Conservation (phyloP, 1,140 invertebrate genomes). For the Pseudomyrmex pallidus region DNA sequence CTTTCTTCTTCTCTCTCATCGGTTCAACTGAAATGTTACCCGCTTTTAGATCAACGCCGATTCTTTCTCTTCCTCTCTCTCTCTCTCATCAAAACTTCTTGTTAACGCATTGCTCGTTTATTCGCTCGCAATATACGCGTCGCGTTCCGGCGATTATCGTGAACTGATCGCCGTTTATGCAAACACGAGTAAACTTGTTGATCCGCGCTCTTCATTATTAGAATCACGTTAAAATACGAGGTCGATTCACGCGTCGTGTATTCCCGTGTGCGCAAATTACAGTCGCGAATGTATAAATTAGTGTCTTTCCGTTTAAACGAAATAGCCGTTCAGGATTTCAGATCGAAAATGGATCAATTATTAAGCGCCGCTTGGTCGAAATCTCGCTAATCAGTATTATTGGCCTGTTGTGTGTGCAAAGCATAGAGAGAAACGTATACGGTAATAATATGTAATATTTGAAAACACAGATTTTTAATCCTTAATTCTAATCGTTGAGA, state of each 20-base stretch:
- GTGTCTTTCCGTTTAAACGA: constrained; percentile 10
- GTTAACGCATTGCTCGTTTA: not conserved
- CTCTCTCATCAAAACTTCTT: not conserved
- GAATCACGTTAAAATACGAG: constrained; percentile 21
- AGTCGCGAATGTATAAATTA: constrained; percentile 25
- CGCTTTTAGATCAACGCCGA: constrained; percentile 15
- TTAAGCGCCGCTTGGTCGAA: constrained; percentile 17
- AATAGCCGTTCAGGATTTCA: not conserved
- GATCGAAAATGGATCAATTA: constrained; percentile 24
- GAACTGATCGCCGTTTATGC: not conserved
- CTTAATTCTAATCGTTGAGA: constrained; percentile 14
- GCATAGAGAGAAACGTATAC: too few relatives aligned
- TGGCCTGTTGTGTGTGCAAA: not conserved
- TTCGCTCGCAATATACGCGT: not conserved
- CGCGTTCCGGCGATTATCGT: not conserved
- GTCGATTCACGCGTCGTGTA: not conserved
- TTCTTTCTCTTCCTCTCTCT: not conserved
- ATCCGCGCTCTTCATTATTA: constrained; percentile 5
- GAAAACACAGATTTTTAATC: not conserved
- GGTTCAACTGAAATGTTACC: not conserved
- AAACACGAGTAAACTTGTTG: constrained; percentile 14
- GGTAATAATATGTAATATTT: not conserved
- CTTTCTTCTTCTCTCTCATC: too few relatives aligned
- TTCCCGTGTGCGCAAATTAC: constrained; percentile 31
- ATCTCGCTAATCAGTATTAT: constrained; percentile 10